Conservation (phyloP, 2,888 invertebrate species). For the Schizotus pectinicornis region DNA sequence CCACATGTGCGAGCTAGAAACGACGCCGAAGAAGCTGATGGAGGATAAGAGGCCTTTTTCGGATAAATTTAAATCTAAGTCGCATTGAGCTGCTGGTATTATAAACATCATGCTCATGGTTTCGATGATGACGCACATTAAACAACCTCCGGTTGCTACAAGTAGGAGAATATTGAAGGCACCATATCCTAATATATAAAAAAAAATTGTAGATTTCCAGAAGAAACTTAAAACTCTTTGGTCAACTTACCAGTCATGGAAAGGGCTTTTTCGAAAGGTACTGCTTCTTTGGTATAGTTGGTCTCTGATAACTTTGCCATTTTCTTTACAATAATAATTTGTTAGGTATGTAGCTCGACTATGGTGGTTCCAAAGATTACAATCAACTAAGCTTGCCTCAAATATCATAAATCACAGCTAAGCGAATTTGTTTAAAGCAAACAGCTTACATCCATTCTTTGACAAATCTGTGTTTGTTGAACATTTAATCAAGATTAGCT, state of each 20-base stretch:
- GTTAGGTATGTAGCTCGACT: too few relatives aligned
- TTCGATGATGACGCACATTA: conserved; percentile 73
- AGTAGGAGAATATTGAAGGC: conserved; percentile 67
- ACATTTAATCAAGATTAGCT: too few relatives aligned
- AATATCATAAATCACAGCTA: too few relatives aligned
- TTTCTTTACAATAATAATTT: conserved; percentile 2
- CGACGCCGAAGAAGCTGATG: conserved; percentile 69
- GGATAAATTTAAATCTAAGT: conserved; percentile 65
- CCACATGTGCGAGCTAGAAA: conserved; percentile 66
- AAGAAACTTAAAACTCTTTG: not conserved
- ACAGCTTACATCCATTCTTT: too few relatives aligned
- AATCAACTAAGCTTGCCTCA: too few relatives aligned
- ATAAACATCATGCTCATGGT: conserved; percentile 70
- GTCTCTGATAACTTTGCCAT: conserved; percentile 2
- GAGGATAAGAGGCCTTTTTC: conserved; percentile 70
- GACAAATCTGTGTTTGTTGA: too few relatives aligned
- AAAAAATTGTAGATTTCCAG: not conserved
- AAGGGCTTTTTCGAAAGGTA: conserved; percentile 22
- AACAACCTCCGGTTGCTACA: conserved; percentile 66
- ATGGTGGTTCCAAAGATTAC: too few relatives aligned
- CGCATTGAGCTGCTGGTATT: conserved; percentile 72
- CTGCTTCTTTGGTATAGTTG: conserved; percentile 6
- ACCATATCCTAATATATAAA: conserved; percentile 61
- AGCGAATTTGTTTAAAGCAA: too few relatives aligned
- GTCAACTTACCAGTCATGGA: conserved; percentile 20